Percentiles rank a stretch among this genome's conserved stretches.
These are phyloP conservation scores for Andricus quercusramuli DNA, from an alignment of 2,888 invertebrate genomes.

Conservation along the genomic window DNA sequence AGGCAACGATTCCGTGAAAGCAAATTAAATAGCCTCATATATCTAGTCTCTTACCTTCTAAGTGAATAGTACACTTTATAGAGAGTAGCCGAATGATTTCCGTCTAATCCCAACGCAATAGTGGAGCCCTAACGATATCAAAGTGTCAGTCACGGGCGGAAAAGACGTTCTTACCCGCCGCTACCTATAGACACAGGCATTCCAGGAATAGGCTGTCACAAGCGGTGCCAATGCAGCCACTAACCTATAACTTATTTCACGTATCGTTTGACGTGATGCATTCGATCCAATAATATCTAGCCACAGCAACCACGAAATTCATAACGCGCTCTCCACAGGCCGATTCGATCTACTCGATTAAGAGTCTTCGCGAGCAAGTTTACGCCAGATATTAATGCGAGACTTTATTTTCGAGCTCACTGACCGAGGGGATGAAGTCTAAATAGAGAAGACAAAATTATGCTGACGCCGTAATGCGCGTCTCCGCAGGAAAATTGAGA, in stretches of 20 bases:
- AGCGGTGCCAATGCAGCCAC: constrained; percentile 79
- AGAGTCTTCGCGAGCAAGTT: constrained; percentile 64
- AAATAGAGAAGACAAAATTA: constrained; percentile 41
- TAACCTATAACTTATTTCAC: constrained; percentile 79
- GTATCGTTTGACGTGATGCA: constrained; percentile 79
- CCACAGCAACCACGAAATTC: constrained; percentile 66
- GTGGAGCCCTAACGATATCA: constrained; percentile 5
- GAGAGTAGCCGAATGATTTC: constrained; percentile 1
- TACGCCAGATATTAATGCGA: constrained; percentile 31
- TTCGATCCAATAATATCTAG: constrained; percentile 79
- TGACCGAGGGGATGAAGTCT: constrained; percentile 46
- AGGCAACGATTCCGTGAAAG: constrained; percentile 6
- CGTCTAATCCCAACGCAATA: constrained; percentile 6
- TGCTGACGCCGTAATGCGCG: constrained; percentile 22
- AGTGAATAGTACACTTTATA: constrained; percentile 20
- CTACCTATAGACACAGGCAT: constrained; percentile 67
- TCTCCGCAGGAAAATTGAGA: constrained; percentile 38
- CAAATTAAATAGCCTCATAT: constrained; percentile 16
- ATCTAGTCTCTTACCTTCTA: neutral
- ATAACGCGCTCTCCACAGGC: constrained; percentile 63
- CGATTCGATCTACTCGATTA: constrained; percentile 74
- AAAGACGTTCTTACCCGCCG: constrained; percentile 57
- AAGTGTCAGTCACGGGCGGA: neutral
- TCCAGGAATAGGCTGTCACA: constrained; percentile 78
- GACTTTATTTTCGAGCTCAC: constrained; percentile 47